Conservation (phyloP, 53 echinoderm and acorn worm genomes). For the Paracentrotus lividus region DNA sequence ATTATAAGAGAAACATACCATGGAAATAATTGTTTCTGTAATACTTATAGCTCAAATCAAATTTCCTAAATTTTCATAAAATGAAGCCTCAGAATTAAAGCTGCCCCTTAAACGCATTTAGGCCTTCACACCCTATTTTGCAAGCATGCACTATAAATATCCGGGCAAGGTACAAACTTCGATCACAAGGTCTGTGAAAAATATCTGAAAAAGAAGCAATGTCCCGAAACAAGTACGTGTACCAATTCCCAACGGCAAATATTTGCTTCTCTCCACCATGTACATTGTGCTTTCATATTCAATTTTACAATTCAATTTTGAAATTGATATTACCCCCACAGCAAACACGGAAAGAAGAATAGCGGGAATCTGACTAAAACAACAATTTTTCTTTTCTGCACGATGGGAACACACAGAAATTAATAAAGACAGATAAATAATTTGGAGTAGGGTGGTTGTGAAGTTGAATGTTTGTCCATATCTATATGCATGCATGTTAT, state of each 20-base stretch:
- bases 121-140: neutral
- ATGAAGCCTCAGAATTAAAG: neutral
- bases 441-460: neutral
- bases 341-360: conserved; percentile 8
- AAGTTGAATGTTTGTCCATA: neutral
- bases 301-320: conserved; percentile 62
- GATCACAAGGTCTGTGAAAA: neutral
- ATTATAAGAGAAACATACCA: too few relatives aligned
- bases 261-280: conserved; percentile 33
- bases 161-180: neutral
- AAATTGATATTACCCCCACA: conserved; percentile 60
- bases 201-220: neutral
- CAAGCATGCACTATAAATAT: conserved; percentile 14
- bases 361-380: conserved; percentile 41
- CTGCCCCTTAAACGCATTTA: neutral
- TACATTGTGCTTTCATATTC: conserved; percentile 60
- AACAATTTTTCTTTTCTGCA: conserved; percentile 55
- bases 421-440: neutral
- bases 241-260: conserved; percentile 62
- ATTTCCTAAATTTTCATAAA: neutral
- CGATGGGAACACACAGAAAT: neutral
- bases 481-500: neutral
- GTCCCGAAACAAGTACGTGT: conserved; percentile 58
- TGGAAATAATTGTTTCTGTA: too few relatives aligned
- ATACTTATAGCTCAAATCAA: neutral